phyloP scores from a whole-genome alignment of 2,888 invertebrate genomes.

The Homarus gammarus region DNA sequence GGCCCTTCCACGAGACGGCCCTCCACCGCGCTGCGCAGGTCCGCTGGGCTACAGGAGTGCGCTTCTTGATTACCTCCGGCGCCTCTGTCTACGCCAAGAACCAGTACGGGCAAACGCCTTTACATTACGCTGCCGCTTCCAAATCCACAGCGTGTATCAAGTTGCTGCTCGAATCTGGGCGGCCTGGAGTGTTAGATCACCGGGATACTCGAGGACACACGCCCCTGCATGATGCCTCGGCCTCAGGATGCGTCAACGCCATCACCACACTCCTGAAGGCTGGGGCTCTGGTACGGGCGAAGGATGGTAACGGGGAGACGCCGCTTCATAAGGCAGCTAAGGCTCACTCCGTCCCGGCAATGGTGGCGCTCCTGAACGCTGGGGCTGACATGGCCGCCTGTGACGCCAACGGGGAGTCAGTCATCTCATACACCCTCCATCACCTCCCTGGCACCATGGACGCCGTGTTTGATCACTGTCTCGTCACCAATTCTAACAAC shows the following conservation, averaged over 20 bases:
- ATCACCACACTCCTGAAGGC: slow-evolving; percentile 79
- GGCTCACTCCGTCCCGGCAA: slow-evolving; percentile 83
- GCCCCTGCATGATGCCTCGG: slow-evolving; percentile 76
- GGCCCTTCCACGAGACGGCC: slow-evolving; percentile 75
- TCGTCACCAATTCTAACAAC: slow-evolving; percentile 81
- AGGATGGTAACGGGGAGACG: slow-evolving; percentile 81
- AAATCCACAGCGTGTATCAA: slow-evolving; percentile 69
- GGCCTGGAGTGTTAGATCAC: slow-evolving; percentile 68
- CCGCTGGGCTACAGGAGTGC: slow-evolving; percentile 71
- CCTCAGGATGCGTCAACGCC: slow-evolving; percentile 53
- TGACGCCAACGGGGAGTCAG: slow-evolving; percentile 79
- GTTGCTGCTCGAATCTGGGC: slow-evolving; percentile 61
- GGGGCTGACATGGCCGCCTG: slow-evolving; percentile 81
- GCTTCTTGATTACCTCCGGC: slow-evolving; percentile 61
- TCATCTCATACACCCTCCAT: slow-evolving; percentile 82
- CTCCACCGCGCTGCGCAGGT: slow-evolving; percentile 74
- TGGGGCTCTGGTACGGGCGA: slow-evolving; percentile 80
- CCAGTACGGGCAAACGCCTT: slow-evolving; percentile 75
- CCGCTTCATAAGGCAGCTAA: slow-evolving; percentile 82
- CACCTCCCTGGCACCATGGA: slow-evolving; percentile 82
- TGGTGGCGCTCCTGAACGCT: slow-evolving; percentile 80
- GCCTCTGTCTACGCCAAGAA: slow-evolving; percentile 75
- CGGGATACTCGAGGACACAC: slow-evolving; percentile 75
- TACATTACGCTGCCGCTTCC: slow-evolving; percentile 75
- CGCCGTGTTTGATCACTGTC: slow-evolving; percentile 82